Evolutionary conservation across 2,797 vertebrate genomes (phyloP).

Genomic region (Galago senegalensis): DNA sequence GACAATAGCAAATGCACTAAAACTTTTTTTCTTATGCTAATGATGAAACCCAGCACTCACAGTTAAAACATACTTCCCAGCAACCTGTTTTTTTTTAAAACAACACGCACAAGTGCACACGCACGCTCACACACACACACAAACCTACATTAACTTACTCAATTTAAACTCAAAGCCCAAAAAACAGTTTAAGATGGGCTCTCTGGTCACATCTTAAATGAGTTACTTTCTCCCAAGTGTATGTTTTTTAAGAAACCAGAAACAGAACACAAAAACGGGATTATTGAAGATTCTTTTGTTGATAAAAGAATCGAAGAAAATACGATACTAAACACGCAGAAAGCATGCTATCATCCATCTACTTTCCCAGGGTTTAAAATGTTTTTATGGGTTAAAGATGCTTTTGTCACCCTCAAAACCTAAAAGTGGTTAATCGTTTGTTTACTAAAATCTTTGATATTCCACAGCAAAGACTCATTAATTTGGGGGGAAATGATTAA

Average conservation of each 20-base stretch:
- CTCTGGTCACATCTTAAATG: slow-evolving; percentile 84
- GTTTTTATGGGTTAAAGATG: not conserved
- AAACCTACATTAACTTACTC: slow-evolving; percentile 85
- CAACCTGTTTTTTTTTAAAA: slow-evolving; percentile 86
- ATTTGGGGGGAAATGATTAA: not conserved
- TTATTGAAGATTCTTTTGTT: not conserved
- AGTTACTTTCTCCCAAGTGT: slow-evolving; percentile 43
- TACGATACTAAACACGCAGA: accelerated
- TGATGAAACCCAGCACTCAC: slow-evolving; percentile 91
- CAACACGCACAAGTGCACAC: slow-evolving; percentile 59
- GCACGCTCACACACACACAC: slow-evolving; percentile 14
- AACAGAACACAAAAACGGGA: slow-evolving; percentile 6
- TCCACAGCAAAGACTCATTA: slow-evolving; percentile 31
- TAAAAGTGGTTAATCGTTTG: not conserved
- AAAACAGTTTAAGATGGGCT: slow-evolving; percentile 86
- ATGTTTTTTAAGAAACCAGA: slow-evolving; percentile 48
- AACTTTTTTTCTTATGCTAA: slow-evolving; percentile 99
- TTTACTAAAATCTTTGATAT: not conserved
- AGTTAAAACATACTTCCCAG: slow-evolving; percentile 93
- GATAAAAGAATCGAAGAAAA: slow-evolving; percentile 35
- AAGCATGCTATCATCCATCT: not conserved
- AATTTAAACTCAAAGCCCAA: slow-evolving; percentile 88
- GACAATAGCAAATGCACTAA: slow-evolving; percentile 98
- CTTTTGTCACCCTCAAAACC: not conserved
- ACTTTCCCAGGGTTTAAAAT: slow-evolving; percentile 1